These are phyloP conservation scores for Hemaris fuciformis DNA, from an alignment of 2,888 invertebrate genomes.

Conservation along the genomic window DNA sequence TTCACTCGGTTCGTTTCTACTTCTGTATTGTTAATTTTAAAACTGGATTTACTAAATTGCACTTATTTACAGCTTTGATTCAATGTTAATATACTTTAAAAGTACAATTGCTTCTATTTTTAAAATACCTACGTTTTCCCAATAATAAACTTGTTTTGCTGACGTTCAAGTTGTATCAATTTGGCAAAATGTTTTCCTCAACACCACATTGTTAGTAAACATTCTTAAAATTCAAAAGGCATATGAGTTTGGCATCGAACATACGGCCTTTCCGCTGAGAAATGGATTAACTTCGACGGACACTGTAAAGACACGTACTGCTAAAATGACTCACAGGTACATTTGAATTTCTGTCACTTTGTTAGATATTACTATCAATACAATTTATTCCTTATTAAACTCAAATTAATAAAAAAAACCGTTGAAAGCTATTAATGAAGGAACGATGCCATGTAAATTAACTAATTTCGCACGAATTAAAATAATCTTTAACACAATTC, in stretches of 20 bases:
- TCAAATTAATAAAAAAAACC: neutral
- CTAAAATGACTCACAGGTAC: neutral
- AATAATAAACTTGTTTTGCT: neutral
- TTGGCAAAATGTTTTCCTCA: neutral
- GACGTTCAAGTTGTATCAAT: neutral
- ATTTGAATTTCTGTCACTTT: neutral
- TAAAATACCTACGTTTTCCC: neutral
- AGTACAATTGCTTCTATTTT: neutral
- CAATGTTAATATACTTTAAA: neutral
- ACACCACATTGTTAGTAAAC: neutral
- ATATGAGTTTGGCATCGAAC: neutral
- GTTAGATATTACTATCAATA: too few relatives aligned
- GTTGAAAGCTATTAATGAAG: neutral
- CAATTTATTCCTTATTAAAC: neutral
- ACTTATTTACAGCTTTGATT: neutral
- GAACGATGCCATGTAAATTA: neutral
- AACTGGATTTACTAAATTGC: neutral
- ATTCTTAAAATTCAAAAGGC: neutral
- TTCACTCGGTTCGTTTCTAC: slow-evolving; percentile 14
- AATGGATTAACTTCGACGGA: neutral
- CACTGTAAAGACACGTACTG: neutral
- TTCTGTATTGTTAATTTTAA: neutral
- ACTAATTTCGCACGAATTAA: neutral
- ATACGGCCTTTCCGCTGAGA: slow-evolving; percentile 1
- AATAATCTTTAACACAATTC: neutral